Evolutionary conservation across 37 sponge, comb jelly and placozoan genomes (phyloP).

Genomic region (Mnemiopsis leidyi): DNA sequence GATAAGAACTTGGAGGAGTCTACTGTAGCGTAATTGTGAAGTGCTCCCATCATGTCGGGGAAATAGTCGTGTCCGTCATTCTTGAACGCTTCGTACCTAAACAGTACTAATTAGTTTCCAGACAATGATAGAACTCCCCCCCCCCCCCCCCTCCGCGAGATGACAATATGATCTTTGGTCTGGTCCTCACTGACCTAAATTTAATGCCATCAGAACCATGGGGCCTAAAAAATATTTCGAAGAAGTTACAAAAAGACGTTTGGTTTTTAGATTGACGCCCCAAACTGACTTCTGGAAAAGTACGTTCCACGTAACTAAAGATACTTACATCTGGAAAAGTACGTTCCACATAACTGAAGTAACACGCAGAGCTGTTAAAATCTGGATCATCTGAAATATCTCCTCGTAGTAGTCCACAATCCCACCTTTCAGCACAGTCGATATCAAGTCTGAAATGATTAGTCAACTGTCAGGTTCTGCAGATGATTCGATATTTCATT

Average conservation of each 20-base stretch:
- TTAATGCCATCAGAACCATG: too few relatives aligned
- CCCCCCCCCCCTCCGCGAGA: too few relatives aligned
- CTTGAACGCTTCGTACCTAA: constrained; percentile 73
- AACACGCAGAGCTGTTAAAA: constrained; percentile 51
- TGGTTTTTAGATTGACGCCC: too few relatives aligned
- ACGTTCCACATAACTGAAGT: constrained; percentile 85
- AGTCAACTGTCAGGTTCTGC: too few relatives aligned
- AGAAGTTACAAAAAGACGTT: too few relatives aligned
- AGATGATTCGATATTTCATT: too few relatives aligned
- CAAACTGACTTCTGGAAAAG: constrained; percentile 68
- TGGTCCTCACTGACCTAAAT: too few relatives aligned
- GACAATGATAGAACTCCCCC: too few relatives aligned
- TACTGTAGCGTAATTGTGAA: constrained; percentile 85
- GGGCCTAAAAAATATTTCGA: too few relatives aligned
- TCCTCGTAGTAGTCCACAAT: constrained; percentile 91
- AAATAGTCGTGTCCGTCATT: constrained; percentile 91
- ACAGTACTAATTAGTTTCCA: too few relatives aligned
- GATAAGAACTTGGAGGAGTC: constrained; percentile 80
- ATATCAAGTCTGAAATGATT: not conserved
- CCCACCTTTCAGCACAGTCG: constrained; percentile 10
- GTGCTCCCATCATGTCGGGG: constrained; percentile 79
- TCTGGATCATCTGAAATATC: constrained; percentile 67
- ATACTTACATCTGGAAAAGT: constrained; percentile 67
- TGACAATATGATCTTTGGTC: too few relatives aligned
- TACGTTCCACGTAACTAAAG: constrained; percentile 76